Base-by-base conservation (phyloP, 2,113 vertebrate genomes). In the human (Homo sapiens) region DNA sequence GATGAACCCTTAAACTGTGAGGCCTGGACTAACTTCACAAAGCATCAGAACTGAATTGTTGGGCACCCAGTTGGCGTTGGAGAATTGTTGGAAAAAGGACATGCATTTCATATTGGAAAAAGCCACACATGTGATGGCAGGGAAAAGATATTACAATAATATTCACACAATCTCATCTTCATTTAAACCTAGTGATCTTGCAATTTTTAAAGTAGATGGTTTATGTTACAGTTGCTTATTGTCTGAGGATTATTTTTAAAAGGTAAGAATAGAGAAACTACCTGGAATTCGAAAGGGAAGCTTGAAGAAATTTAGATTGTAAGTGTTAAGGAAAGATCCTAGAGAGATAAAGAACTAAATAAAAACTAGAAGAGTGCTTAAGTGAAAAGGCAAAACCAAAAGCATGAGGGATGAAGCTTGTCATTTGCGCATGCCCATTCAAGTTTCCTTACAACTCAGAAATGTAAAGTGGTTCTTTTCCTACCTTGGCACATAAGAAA, bases 401-500 rank as follows among this genome's bases (percentile, higher is more conserved):
- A 79, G 6, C 6, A 22, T 75, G 68, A n/a, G 35, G n/a, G 6
- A 79, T 3, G 92, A 27, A 90, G 11, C 0, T 6, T 25, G 0
- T 20, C 8, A 52, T 23, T 86, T 43, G 22, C 13, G 18, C 3
- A 16, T 61, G n/a, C 1, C 0, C 0, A 0, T 45, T 2, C 2
- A 38, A 17, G 38, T 13, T 84, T 89, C 64, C 11, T n/a, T n/a
- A 90, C 12, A 93, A 13, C 11, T 89, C 38, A 7, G 16, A 73
- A 87, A 66, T 61, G 1, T 22, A n/a, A 92, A 68, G 3, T 35
- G 61, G 1, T 50, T 76, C 8, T 6, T 70, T 59, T 17, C 5
- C 35, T 89, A 23, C 4, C 3, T 40, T 70, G 25, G 27, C 45
- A 92, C 59, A 38, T 76, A 81, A 64, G 61, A 64, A 64, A 64